Percentiles rank a stretch among this genome's conserved stretches.
Conservation (phyloP, 2,888 invertebrate genomes). For the Temnothorax rugatulus region DNA sequence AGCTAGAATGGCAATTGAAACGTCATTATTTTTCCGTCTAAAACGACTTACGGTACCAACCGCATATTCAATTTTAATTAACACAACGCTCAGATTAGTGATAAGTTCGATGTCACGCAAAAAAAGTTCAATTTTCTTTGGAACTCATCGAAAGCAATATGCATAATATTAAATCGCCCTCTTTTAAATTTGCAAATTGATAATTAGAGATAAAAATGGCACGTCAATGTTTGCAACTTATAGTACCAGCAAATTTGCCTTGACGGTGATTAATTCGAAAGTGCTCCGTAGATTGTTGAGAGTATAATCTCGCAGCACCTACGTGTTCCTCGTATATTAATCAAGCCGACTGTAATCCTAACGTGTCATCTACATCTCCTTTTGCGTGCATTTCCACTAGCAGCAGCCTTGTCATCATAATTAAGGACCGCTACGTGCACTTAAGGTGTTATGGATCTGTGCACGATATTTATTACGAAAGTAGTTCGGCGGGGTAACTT, state of each 20-base stretch:
- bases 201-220: neutral
- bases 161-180: neutral
- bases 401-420: constrained; percentile 52
- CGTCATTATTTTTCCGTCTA: constrained; percentile 18
- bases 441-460: constrained; percentile 43
- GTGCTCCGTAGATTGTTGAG: constrained; percentile 29
- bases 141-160: neutral
- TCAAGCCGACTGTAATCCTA: constrained; percentile 51
- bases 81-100: neutral
- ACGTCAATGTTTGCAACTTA: neutral
- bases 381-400: constrained; percentile 50
- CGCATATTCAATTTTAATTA: neutral
- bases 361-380: constrained; percentile 55
- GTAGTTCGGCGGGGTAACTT: neutral
- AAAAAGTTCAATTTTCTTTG: neutral
- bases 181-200: neutral
- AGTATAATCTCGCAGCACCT: constrained; percentile 38
- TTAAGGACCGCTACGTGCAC: constrained; percentile 44
- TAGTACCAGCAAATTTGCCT: constrained; percentile 10
- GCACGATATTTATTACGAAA: constrained; percentile 49
- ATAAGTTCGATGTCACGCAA: neutral
- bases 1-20: constrained; percentile 23
- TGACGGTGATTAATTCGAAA: constrained; percentile 53
- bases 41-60: neutral
- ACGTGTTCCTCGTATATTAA: constrained; percentile 51